Evolutionary conservation across 2,113 vertebrate genomes (phyloP).

Genomic region (Elaphurus davidianus): DNA sequence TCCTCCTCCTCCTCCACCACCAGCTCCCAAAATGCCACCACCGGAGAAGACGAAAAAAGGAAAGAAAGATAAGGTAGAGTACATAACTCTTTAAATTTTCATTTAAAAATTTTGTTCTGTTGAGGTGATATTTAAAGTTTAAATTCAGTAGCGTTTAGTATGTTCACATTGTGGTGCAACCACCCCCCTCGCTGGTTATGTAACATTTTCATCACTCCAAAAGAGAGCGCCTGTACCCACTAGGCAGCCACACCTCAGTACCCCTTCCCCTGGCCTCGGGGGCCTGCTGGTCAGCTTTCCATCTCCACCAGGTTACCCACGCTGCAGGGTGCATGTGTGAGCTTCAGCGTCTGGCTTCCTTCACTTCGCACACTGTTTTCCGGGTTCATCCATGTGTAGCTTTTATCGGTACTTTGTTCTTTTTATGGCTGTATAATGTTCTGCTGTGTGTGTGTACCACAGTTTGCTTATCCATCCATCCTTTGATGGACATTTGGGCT

Average conservation of each 20-base stretch:
- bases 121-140: not conserved
- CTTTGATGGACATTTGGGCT: not conserved
- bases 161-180: not conserved
- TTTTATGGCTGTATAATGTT: not conserved
- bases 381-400: not conserved
- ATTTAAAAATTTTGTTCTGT: not conserved
- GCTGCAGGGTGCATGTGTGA: not conserved
- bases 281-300: not conserved
- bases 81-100: not conserved
- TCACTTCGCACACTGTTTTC: not conserved
- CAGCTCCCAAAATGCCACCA: conserved; percentile 77
- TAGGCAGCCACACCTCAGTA: not conserved
- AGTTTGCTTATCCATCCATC: not conserved
- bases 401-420: not conserved
- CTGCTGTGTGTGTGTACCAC: not conserved
- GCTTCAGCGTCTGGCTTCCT: not conserved
- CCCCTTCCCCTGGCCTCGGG: not conserved
- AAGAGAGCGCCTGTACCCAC: not conserved
- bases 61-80: conserved; percentile 92
- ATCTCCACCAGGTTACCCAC: not conserved
- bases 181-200: not conserved
- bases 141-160: not conserved
- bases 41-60: conserved; percentile 90
- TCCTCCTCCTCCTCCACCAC: conserved; percentile 78
- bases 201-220: not conserved